A percentile compares a stretch with the other conserved stretches of the same genome.
Conservation (phyloP, 1,140 invertebrate species). For the Oreohelix idahoensis region DNA sequence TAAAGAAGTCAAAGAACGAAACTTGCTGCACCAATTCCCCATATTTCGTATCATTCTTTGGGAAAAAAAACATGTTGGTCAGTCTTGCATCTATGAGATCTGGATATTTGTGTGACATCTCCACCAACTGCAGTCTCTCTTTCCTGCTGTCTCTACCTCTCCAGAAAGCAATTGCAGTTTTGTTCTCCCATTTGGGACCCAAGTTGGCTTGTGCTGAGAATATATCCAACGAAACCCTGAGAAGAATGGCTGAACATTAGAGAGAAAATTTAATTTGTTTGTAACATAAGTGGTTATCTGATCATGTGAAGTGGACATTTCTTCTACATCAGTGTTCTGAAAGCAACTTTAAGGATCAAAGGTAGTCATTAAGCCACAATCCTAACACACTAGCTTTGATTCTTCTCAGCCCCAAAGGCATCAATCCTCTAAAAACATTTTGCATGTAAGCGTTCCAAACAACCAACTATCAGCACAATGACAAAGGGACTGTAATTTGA, state of each 20-base stretch:
- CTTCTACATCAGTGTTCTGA: too few relatives aligned
- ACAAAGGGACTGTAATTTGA: too few relatives aligned
- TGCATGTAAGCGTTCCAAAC: too few relatives aligned
- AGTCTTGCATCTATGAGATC: constrained; percentile 91
- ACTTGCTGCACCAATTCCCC: constrained; percentile 87
- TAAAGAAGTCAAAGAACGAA: constrained; percentile 95
- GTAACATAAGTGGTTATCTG: too few relatives aligned
- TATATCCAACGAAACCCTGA: constrained; percentile 90
- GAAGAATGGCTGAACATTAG: constrained; percentile 60
- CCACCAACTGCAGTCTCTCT: constrained; percentile 84
- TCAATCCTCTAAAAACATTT: too few relatives aligned
- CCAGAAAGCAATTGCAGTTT: constrained; percentile 88
- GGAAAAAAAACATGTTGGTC: constrained; percentile 97
- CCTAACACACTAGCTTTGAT: too few relatives aligned
- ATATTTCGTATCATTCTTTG: constrained; percentile 84
- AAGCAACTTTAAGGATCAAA: too few relatives aligned
- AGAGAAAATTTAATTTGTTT: too few relatives aligned
- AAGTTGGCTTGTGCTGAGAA: constrained; percentile 89
- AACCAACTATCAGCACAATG: too few relatives aligned
- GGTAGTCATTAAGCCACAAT: too few relatives aligned
- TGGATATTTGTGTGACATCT: constrained; percentile 82
- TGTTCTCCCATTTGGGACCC: constrained; percentile 82
- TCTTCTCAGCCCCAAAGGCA: too few relatives aligned
- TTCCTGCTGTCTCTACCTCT: constrained; percentile 90
- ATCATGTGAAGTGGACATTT: too few relatives aligned